A percentile compares a stretch with the other conserved stretches of the same genome.
phyloP scores from a whole-genome alignment of 2,888 invertebrate genomes.

The Lasioglossum marginatum region DNA sequence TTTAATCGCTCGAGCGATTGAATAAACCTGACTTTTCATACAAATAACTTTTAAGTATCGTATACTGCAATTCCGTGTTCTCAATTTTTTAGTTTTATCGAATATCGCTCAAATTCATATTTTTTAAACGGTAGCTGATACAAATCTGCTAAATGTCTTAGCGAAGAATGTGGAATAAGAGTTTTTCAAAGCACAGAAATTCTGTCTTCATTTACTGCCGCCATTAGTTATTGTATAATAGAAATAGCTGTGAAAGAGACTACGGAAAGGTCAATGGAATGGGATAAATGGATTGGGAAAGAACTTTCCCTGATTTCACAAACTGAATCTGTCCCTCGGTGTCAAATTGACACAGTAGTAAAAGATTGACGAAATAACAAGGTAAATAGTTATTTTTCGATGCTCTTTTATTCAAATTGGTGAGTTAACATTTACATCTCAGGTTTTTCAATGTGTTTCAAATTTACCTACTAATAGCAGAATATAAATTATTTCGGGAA shows the following conservation, averaged over 20 bases:
- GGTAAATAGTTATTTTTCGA: too few relatives aligned
- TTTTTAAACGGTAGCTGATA: slow-evolving; percentile 10
- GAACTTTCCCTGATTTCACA: too few relatives aligned
- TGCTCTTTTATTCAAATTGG: too few relatives aligned
- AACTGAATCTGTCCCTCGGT: too few relatives aligned
- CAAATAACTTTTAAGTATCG: slow-evolving; percentile 3
- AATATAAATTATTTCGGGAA: too few relatives aligned
- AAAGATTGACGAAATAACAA: too few relatives aligned
- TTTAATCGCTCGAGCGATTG: slow-evolving; percentile 9
- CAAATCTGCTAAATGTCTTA: slow-evolving; percentile 1
- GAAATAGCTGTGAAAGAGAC: neutral
- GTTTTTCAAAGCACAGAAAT: slow-evolving; percentile 5
- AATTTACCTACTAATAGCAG: too few relatives aligned
- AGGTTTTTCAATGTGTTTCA: too few relatives aligned
- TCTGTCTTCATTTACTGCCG: neutral
- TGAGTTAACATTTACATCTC: too few relatives aligned
- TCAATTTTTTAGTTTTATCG: neutral
- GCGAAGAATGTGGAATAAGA: slow-evolving; percentile 21
- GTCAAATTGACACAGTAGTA: too few relatives aligned
- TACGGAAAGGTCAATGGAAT: neutral
- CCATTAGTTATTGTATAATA: neutral
- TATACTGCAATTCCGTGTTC: neutral
- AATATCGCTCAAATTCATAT: slow-evolving; percentile 5
- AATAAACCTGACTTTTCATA: slow-evolving; percentile 43
- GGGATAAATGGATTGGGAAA: neutral